A percentile compares a stretch with the other conserved stretches of the same genome.
These are phyloP conservation scores for Tapera naevia DNA, from an alignment of 2,797 vertebrate genomes.

Conservation along the genomic window DNA sequence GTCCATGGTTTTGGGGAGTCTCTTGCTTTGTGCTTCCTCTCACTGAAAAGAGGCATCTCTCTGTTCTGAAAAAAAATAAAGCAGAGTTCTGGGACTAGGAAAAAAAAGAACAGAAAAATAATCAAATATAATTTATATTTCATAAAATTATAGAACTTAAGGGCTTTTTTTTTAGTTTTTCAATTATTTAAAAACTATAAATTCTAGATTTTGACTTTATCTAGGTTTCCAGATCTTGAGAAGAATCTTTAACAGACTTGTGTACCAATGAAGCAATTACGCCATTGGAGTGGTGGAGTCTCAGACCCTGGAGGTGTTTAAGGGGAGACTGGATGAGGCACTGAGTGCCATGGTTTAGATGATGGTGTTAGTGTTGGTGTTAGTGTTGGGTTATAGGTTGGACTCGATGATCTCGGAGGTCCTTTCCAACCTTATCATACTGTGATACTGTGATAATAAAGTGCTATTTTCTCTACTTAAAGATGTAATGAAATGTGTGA, in stretches of 20 bases:
- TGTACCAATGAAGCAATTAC: no score
- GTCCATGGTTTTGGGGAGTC: neutral
- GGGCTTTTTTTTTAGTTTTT: neutral
- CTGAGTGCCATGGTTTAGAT: no score
- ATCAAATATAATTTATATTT: neutral
- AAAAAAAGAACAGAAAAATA: neutral
- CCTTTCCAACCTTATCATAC: no score
- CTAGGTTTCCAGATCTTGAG: neutral
- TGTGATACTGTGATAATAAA: neutral
- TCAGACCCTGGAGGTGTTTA: no score
- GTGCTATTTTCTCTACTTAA: neutral
- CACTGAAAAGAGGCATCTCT: neutral
- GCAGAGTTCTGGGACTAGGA: fast-evolving
- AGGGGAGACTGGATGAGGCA: no score
- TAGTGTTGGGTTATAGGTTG: no score
- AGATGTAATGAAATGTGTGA: neutral
- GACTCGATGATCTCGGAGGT: no score
- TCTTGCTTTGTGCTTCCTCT: neutral
- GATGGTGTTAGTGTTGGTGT: no score
- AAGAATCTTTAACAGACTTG: neutral
- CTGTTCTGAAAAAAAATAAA: neutral
- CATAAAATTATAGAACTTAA: neutral
- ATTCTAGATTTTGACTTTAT: neutral
- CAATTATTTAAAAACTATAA: neutral
- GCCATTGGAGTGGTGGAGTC: no score